phyloP scores from a whole-genome alignment of 2,113 vertebrate genomes.

The Percopsis transmontana region DNA sequence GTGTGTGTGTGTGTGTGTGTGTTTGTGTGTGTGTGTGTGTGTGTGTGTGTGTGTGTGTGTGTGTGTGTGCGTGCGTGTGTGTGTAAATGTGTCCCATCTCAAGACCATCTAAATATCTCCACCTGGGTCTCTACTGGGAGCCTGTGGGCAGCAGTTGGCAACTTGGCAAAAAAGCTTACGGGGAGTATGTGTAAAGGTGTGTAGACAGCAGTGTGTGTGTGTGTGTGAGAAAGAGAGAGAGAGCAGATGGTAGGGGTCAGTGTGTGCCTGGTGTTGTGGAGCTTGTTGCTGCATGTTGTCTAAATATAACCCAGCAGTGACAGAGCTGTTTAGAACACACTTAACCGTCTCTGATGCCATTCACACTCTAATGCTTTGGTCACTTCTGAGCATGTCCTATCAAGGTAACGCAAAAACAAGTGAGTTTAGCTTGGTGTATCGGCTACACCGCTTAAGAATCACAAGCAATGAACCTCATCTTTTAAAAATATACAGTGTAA shows the following conservation, averaged over 20 bases:
- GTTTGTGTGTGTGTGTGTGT: constrained; percentile 6
- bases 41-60: constrained; percentile 7
- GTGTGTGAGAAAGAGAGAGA: constrained; percentile 29
- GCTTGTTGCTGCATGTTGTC: constrained; percentile 58
- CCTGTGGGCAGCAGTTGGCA: constrained; percentile 53
- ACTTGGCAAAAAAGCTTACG: constrained; percentile 39
- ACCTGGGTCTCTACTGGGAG: constrained; percentile 16
- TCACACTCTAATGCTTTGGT: background rate
- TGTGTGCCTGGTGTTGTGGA: constrained; percentile 54
- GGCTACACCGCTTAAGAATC: background rate
- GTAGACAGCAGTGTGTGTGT: constrained; percentile 26
- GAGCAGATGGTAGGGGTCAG: constrained; percentile 77
- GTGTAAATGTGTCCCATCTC: background rate
- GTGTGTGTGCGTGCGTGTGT: background rate
- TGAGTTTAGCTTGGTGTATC: background rate
- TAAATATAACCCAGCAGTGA: constrained; percentile 74
- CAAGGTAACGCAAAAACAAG: background rate
- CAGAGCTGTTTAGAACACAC: constrained; percentile 49
- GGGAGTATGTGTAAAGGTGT: constrained; percentile 30
- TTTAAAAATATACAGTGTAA: background rate
- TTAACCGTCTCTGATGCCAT: constrained; percentile 24
- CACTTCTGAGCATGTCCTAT: background rate
- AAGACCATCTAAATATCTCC: constrained; percentile 15
- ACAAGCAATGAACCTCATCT: background rate
- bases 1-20: background rate